phyloP scores from a whole-genome alignment of 2,113 vertebrate species.

The Pseudorhombus dupliciocellatus region DNA sequence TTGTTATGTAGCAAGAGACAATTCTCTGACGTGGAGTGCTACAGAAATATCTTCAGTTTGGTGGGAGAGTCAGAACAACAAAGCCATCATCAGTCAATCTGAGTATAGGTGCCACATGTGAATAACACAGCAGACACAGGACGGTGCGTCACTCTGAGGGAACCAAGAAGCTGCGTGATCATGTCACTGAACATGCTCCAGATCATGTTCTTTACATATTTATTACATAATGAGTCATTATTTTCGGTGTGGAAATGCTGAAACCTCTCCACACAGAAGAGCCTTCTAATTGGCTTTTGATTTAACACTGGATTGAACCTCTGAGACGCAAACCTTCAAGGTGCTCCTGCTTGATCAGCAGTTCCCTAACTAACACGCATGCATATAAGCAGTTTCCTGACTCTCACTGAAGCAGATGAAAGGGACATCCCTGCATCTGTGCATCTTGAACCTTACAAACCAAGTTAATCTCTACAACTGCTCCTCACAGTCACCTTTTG shows the following conservation, averaged over 20 bases:
- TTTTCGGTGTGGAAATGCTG: not conserved
- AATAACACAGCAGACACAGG: not conserved
- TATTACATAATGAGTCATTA: no score
- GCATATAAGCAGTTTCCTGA: not conserved
- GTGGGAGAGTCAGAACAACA: not conserved
- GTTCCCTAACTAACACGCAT: constrained; percentile 2
- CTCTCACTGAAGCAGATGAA: not conserved
- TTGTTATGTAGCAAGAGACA: constrained; percentile 6
- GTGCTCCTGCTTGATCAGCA: constrained; percentile 29
- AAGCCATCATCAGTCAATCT: no score
- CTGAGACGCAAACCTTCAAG: not conserved
- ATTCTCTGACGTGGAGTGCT: not conserved
- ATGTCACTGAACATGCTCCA: no score
- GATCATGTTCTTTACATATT: no score
- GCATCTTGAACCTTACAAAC: not conserved
- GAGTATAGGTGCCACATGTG: not conserved
- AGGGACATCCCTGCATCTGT: not conserved
- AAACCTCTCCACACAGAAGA: constrained; percentile 16
- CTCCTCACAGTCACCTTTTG: not conserved
- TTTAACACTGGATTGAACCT: constrained; percentile 8
- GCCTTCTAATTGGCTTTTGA: constrained; percentile 34
- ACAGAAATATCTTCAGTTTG: not conserved
- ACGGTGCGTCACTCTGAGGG: not conserved
- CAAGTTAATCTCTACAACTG: constrained; percentile 3
- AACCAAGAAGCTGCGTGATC: not conserved